Evolutionary conservation across 2,113 vertebrate species (phyloP), one percentile per base, ranked within the genome.

Genomic region (Tyrannus savana): DNA sequence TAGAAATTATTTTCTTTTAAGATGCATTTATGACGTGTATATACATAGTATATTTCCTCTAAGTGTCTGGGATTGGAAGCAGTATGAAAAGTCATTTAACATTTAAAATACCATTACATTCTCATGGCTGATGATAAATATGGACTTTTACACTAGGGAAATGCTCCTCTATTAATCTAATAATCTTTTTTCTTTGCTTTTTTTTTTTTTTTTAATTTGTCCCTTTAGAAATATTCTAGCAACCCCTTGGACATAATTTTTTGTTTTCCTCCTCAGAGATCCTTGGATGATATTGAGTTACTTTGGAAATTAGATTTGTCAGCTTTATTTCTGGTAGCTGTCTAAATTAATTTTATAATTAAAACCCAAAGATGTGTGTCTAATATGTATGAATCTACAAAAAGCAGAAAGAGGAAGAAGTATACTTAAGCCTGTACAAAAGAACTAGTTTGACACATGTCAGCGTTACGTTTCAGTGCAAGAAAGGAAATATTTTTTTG

Each of bases 291-390:
- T 94, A 95, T 78, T 94, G 93, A 95, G 88, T 97, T 97, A 64
- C 87, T 92, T 59, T 39, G 49, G 69, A 96, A 97, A 93, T 97
- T 93, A 93, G 85, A 96, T 96, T 93, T 97, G 95, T 96, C 95
- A 97, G 92, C 58, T 93, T 97, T 87, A 91, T 96, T 96, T 84
- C 90, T 83, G 89, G 23, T 91, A 90, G 67, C 55, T 95, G 96
- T 96, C 95, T 91, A 80, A 92, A 87, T 96, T 97, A 96, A 91
- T 96, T 96, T 93, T 64, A 80, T 96, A 96, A 97, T 97, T 97
- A 94, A 97, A 95, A 97, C 86, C 69, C 82, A 96, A 94, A 97
- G 82, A 89, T 81, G 85, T 94, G 96, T 96, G 84, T 97, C 94
- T 96, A 97, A 95, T 96, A 90, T 74, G 72, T 87, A 82, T 84